Evolutionary conservation across 1,140 invertebrate species (phyloP).

Genomic region (Ceratoteleas bidentatus): DNA sequence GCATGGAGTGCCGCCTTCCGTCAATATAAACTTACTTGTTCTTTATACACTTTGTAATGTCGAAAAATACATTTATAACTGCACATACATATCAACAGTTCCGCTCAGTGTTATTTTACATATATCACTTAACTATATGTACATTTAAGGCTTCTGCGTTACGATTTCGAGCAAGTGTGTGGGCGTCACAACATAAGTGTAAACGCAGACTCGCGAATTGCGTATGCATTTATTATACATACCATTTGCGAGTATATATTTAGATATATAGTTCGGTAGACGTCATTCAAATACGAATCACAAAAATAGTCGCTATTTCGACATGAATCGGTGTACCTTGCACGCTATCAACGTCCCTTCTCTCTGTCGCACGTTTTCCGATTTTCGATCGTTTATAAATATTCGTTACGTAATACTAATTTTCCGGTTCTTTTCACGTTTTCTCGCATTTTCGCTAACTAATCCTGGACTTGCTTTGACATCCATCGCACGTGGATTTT

Average conservation of each 20-base stretch:
- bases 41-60: constrained; percentile 62
- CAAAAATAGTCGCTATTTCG: constrained; percentile 62
- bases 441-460: too few relatives aligned
- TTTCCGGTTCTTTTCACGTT: constrained; percentile 20
- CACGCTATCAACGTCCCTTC: constrained; percentile 48
- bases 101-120: constrained; percentile 48
- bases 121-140: constrained; percentile 56
- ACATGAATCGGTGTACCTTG: constrained; percentile 59
- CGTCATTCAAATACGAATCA: constrained; percentile 63
- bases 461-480: too few relatives aligned
- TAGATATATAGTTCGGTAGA: constrained; percentile 49
- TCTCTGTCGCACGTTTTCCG: background rate
- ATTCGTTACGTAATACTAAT: constrained; percentile 50
- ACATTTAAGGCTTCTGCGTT: constrained; percentile 32
- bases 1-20: constrained; percentile 3
- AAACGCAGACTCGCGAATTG: constrained; percentile 47
- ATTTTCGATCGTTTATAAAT: constrained; percentile 18
- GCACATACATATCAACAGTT: constrained; percentile 62
- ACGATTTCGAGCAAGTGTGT: constrained; percentile 47
- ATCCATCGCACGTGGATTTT: too few relatives aligned
- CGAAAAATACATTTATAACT: constrained; percentile 76
- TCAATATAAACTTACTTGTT: constrained; percentile 28
- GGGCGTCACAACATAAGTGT: constrained; percentile 50
- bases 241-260: too few relatives aligned
- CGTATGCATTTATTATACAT: constrained; percentile 30